phyloP scores from a whole-genome alignment of 2,113 vertebrate genomes.

The cattle (Bos taurus) region ARS-UCD2.0 NC_037351.1:19019501-19020000 shows the following conservation, averaged over 20 bases:
- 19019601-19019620: not conserved
- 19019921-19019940: not conserved
- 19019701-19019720: not conserved
- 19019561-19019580: not conserved
- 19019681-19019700: not conserved
- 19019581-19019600: not conserved
- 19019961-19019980: not conserved
- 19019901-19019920: not conserved
- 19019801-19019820: not conserved
- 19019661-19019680: not conserved
- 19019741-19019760: not conserved
- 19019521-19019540: not conserved
- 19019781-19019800: not conserved
- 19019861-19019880: not conserved
- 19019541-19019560: not conserved
- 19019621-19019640: not conserved
- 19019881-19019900: not conserved
- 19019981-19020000: not conserved
- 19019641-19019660: not conserved
- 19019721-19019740: not conserved
- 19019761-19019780: not conserved
- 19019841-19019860: not conserved
- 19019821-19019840: not conserved
- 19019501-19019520: not conserved
- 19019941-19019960: slow-evolving; percentile 12